Evolutionary conservation across 2,888 invertebrate genomes (phyloP).

Genomic region (Rotaria magnacalcarata): DNA sequence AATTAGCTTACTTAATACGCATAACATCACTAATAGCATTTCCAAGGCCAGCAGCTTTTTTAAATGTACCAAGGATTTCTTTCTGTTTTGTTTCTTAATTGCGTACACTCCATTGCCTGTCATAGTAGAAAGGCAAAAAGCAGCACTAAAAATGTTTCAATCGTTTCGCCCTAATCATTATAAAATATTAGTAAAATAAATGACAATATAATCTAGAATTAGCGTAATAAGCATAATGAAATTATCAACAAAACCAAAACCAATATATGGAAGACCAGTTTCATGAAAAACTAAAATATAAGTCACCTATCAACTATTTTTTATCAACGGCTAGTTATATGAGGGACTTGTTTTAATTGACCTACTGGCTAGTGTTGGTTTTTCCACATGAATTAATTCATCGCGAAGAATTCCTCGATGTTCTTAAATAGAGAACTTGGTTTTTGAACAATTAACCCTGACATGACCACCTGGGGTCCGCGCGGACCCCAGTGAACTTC

Average conservation of each 20-base stretch:
- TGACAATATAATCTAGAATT: neutral
- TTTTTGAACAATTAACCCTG: neutral
- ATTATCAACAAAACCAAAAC: conserved; percentile 47
- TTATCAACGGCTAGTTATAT: neutral
- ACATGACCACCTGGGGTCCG: too few relatives aligned
- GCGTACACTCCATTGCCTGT: neutral
- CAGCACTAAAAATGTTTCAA: conserved; percentile 41
- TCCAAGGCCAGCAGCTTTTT: conserved; percentile 40
- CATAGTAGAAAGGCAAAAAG: conserved; percentile 42
- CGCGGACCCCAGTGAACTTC: too few relatives aligned
- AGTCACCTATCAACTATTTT: neutral
- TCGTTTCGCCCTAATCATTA: conserved; percentile 41
- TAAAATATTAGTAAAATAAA: neutral
- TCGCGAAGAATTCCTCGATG: neutral
- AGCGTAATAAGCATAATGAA: conserved; percentile 46
- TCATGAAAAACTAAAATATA: conserved; percentile 37
- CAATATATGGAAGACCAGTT: conserved; percentile 45
- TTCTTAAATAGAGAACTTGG: neutral
- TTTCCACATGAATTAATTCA: neutral
- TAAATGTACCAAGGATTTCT: neutral
- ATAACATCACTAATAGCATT: conserved; percentile 44
- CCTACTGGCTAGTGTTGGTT: neutral
- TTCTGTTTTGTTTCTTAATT: neutral
- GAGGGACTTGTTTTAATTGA: neutral
- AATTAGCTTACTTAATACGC: conserved; percentile 39